Evolutionary conservation across 2,113 vertebrate genomes (phyloP).

Genomic region (Dasyornis broadbenti): DNA sequence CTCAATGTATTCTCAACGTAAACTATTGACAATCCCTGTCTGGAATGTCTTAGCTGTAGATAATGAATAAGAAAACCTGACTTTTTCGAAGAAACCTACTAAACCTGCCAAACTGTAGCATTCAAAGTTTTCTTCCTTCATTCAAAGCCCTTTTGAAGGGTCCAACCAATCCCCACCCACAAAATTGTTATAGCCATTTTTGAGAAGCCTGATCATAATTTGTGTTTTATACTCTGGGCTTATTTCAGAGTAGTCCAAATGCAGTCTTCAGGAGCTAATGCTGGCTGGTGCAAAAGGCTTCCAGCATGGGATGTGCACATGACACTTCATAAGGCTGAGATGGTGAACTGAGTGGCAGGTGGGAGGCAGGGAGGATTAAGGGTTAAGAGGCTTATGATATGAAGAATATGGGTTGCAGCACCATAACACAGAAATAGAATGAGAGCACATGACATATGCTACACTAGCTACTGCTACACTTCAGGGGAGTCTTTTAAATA

Average conservation of each 20-base stretch:
- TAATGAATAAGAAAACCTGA: not conserved
- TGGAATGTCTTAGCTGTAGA: not conserved
- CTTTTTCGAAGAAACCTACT: not conserved
- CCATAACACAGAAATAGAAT: not conserved
- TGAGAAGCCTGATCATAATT: not conserved
- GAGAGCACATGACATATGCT: not conserved
- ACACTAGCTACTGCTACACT: not conserved
- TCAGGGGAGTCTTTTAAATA: not conserved
- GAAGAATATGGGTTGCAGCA: not conserved
- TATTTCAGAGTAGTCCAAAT: not conserved
- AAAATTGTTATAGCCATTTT: not conserved
- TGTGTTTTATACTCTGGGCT: not conserved
- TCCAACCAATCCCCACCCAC: not conserved
- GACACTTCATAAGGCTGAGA: not conserved
- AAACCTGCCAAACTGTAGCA: not conserved
- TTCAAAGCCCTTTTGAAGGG: not conserved
- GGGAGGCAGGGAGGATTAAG: not conserved
- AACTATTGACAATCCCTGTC: not conserved
- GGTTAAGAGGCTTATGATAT: not conserved
- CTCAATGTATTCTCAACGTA: not conserved
- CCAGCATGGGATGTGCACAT: rapidly evolving
- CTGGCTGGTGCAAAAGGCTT: not conserved
- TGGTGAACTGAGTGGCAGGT: not conserved
- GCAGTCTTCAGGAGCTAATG: not conserved
- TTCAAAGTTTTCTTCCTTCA: not conserved